Evolutionary conservation across 2,113 vertebrate genomes (phyloP).

Genomic region (Podarcis cretensis): DNA sequence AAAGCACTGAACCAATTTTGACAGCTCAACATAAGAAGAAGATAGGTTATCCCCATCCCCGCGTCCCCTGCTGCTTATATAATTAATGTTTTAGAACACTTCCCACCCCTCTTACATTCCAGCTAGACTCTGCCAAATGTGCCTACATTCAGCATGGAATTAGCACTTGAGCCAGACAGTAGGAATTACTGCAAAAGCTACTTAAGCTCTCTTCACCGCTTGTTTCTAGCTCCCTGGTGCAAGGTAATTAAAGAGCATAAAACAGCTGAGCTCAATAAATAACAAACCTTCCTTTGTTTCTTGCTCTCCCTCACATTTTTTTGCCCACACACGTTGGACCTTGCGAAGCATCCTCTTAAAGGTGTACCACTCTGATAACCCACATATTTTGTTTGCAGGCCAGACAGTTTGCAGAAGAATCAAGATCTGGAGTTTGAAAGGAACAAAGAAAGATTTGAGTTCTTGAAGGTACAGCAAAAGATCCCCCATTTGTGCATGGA

Average conservation of each 20-base stretch:
- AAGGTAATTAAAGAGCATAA: slow-evolving; percentile 2
- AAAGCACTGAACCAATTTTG: background rate
- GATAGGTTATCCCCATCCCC: background rate
- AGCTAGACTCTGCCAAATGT: background rate
- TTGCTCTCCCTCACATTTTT: background rate
- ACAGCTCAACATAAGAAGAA: background rate
- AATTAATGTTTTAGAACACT: slow-evolving; percentile 1
- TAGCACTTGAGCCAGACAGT: slow-evolving; percentile 6
- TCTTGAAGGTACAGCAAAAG: slow-evolving; percentile 87
- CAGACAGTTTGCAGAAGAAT: slow-evolving; percentile 96
- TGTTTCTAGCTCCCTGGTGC: background rate
- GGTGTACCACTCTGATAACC: slow-evolving; percentile 14
- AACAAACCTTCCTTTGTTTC: background rate
- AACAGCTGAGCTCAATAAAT: slow-evolving; percentile 11
- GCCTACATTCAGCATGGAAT: background rate
- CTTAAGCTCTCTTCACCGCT: slow-evolving; percentile 7
- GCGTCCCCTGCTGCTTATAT: background rate
- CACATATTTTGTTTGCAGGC: slow-evolving; percentile 72
- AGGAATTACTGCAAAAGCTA: slow-evolving; percentile 22
- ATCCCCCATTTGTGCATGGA: background rate
- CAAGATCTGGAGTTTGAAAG: slow-evolving; percentile 98
- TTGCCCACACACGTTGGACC: background rate
- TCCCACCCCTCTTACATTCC: background rate
- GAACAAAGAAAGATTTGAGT: slow-evolving; percentile 95
- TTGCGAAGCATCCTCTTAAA: background rate